A percentile compares a stretch with the other conserved stretches of the same genome.
These are phyloP conservation scores for Mus spicilegus DNA, from an alignment of 2,113 vertebrate species.

Conservation along the genomic window DNA sequence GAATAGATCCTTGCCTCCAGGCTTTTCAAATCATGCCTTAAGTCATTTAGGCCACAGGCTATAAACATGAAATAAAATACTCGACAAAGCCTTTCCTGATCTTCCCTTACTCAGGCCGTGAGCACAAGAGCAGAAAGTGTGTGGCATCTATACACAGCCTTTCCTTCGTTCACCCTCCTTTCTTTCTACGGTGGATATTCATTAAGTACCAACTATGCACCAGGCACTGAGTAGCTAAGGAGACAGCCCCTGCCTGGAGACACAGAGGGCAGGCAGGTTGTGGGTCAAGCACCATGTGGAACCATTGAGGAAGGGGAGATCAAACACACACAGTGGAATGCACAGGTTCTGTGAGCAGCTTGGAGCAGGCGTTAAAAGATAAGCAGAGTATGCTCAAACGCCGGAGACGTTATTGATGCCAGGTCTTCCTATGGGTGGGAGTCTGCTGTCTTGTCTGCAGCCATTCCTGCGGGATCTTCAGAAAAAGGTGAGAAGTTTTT, in stretches of 20 bases:
- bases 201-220: neutral
- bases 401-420: neutral
- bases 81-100: neutral
- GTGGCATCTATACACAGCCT: neutral
- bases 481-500: neutral
- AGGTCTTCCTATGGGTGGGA: neutral
- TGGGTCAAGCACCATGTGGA: neutral
- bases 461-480: neutral
- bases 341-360: neutral
- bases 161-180: neutral
- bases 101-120: neutral
- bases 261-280: neutral
- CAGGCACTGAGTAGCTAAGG: neutral
- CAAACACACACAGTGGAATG: neutral
- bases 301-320: neutral
- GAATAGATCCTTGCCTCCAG: slow-evolving; percentile 3
- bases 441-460: neutral
- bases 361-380: neutral
- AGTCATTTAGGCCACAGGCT: slow-evolving; percentile 46
- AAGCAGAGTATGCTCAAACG: neutral
- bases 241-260: neutral
- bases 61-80: slow-evolving; percentile 39
- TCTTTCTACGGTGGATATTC: neutral
- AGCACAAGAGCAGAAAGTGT: neutral
- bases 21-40: neutral